Percentiles rank a stretch among this genome's conserved stretches.
phyloP scores from a whole-genome alignment of 37 sponge, comb jelly and placozoan genomes.

The Halichondria panicea region DNA sequence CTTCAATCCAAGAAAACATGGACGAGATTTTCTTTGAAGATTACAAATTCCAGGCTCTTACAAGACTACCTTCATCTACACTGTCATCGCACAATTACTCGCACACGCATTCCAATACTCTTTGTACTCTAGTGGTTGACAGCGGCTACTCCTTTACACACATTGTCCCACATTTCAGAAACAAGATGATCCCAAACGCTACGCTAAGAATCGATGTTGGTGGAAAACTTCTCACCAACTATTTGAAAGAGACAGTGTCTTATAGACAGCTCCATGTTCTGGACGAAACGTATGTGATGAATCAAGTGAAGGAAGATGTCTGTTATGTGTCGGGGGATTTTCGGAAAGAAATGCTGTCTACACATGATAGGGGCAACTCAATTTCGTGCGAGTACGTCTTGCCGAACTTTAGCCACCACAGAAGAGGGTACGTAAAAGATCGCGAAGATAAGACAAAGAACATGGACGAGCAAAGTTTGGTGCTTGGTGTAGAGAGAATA shows the following conservation, averaged over 20 bases:
- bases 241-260: constrained; percentile 92
- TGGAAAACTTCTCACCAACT: constrained; percentile 95
- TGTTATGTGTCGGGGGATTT: constrained; percentile 90
- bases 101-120: constrained; percentile 19
- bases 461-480: constrained; percentile 56
- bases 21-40: constrained; percentile 96
- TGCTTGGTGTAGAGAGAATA: constrained; percentile 84
- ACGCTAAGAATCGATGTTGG: constrained; percentile 89
- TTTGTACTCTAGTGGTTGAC: constrained; percentile 83
- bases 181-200: constrained; percentile 53
- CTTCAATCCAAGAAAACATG: constrained; percentile 85
- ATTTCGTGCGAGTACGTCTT: constrained; percentile 85
- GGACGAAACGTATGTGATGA: constrained; percentile 97
- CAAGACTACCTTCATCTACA: constrained; percentile 57
- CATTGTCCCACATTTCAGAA: constrained; percentile 79
- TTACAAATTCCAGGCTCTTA: constrained; percentile 80
- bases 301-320: constrained; percentile 96
- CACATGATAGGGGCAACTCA: constrained; percentile 30
- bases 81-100: constrained; percentile 66
- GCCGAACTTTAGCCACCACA: constrained; percentile 77
- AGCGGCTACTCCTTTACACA: constrained; percentile 97
- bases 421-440: constrained; percentile 72
- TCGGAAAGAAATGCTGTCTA: constrained; percentile 77
- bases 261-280: constrained; percentile 96
- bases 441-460: constrained; percentile 3